phyloP scores from a whole-genome alignment of 1,140 invertebrate species.

The Papilio dardanus region DNA sequence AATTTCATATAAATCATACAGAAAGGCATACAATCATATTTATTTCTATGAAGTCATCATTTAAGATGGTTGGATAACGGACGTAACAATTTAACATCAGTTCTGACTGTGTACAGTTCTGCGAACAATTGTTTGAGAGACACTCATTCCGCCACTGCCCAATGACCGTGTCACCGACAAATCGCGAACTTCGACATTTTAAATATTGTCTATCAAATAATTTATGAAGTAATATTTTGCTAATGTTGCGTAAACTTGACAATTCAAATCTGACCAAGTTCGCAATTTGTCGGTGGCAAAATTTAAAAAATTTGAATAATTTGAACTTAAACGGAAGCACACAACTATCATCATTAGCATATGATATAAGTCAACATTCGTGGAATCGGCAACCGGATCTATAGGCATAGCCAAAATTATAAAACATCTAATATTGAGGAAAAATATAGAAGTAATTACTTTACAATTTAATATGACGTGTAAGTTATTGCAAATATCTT shows the following conservation, averaged over 20 bases:
- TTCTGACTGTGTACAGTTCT: constrained; percentile 50
- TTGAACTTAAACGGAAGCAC: constrained; percentile 6
- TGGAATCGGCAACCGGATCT: not conserved
- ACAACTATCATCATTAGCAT: constrained; percentile 12
- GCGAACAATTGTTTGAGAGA: constrained; percentile 49
- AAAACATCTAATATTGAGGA: too few relatives aligned
- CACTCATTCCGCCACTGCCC: constrained; percentile 43
- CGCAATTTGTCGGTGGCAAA: not conserved
- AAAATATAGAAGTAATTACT: not conserved
- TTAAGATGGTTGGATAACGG: constrained; percentile 38
- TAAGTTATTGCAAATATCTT: too few relatives aligned
- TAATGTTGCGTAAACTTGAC: too few relatives aligned
- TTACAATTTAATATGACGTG: too few relatives aligned
- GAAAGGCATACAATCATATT: constrained; percentile 22
- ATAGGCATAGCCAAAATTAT: not conserved
- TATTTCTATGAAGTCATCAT: constrained; percentile 38
- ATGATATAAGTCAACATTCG: constrained; percentile 26
- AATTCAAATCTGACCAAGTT: not conserved
- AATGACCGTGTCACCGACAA: not conserved
- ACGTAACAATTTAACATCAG: constrained; percentile 57
- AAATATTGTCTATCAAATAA: not conserved
- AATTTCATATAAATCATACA: not conserved
- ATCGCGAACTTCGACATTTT: not conserved
- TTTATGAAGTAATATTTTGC: too few relatives aligned
- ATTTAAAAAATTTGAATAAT: too few relatives aligned